Conservation (phyloP, 2,888 invertebrate species). For the Habroteleia sp. region DNA sequence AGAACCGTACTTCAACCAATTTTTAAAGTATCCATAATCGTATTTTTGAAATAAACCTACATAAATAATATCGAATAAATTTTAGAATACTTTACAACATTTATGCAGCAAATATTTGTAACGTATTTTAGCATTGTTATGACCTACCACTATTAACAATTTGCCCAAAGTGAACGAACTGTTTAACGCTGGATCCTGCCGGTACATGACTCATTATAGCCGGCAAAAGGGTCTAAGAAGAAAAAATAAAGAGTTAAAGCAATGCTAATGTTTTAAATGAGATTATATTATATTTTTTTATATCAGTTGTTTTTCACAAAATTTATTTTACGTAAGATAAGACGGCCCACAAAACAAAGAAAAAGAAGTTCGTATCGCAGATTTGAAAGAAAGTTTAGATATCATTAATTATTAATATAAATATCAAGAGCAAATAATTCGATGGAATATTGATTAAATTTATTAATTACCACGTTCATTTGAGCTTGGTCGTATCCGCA, state of each 20-base stretch:
- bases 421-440: constrained; percentile 3
- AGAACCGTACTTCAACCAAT: constrained; percentile 83
- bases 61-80: constrained; percentile 2
- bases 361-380: constrained; percentile 25
- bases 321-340: not conserved
- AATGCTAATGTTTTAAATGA: constrained; percentile 1
- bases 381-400: constrained; percentile 14
- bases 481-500: constrained; percentile 82
- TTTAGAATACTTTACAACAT: too few relatives aligned
- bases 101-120: too few relatives aligned
- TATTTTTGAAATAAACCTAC: constrained; percentile 81
- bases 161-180: constrained; percentile 88
- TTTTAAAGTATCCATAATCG: constrained; percentile 82
- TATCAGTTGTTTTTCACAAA: constrained; percentile 68
- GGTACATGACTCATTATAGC: constrained; percentile 86
- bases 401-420: constrained; percentile 4
- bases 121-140: too few relatives aligned
- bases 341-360: too few relatives aligned
- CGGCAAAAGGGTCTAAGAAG: constrained; percentile 85
- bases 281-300: constrained; percentile 80
- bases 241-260: constrained; percentile 5
- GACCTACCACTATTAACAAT: constrained; percentile 80
- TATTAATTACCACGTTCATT: constrained; percentile 78
- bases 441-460: constrained; percentile 1
- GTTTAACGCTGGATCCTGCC: constrained; percentile 87